These are phyloP conservation scores for Lanius collurio DNA, from an alignment of 2,113 vertebrate species.

Conservation along the genomic window DNA sequence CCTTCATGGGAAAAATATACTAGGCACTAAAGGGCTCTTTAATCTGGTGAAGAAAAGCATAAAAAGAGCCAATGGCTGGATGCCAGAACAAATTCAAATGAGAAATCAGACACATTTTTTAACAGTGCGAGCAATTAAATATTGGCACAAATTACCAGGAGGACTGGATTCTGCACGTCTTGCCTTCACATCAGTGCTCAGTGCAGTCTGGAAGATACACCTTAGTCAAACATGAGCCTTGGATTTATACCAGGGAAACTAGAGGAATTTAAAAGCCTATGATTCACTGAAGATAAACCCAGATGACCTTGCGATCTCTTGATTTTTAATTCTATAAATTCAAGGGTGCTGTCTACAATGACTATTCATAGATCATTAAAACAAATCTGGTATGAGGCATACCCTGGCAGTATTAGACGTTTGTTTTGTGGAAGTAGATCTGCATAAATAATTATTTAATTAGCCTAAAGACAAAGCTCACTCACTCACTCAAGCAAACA, in stretches of 20 bases:
- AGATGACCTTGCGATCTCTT: background rate
- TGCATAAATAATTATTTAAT: background rate
- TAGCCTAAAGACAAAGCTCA: background rate
- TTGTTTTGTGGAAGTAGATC: background rate
- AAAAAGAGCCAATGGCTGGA: background rate
- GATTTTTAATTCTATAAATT: background rate
- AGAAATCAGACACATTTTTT: background rate
- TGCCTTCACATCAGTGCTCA: background rate
- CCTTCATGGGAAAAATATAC: conserved; percentile 39
- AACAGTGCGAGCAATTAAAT: background rate
- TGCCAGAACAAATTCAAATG: background rate
- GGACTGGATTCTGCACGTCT: background rate
- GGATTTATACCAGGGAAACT: background rate
- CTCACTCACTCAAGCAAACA: background rate
- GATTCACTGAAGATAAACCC: background rate
- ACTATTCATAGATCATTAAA: background rate
- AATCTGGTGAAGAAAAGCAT: background rate
- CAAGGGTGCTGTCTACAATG: background rate
- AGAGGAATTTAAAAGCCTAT: background rate
- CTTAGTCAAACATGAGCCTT: background rate
- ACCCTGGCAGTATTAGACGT: background rate
- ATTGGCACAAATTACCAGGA: background rate
- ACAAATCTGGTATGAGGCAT: background rate
- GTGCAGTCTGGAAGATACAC: background rate
- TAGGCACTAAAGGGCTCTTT: background rate